A percentile compares a stretch with the other conserved stretches of the same genome.
Conservation (phyloP, 2,113 vertebrate species). For the Synodontis membranacea region DNA sequence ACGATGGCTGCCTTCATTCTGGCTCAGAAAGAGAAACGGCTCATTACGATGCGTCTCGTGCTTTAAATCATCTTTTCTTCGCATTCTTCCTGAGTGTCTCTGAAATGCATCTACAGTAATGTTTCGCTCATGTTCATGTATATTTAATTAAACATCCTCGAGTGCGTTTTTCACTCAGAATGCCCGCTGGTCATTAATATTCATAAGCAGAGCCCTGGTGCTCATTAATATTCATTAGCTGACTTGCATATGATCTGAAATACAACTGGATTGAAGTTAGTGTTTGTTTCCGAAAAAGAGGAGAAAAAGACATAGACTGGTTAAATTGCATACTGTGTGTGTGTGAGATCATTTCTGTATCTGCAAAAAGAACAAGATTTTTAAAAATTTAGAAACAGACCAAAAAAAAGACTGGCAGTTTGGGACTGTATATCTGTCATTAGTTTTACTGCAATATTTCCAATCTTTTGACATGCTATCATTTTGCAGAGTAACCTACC, state of each 20-base stretch:
- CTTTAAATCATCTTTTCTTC: not conserved
- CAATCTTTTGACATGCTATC: not conserved
- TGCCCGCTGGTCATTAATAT: not conserved
- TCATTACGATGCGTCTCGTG: not conserved
- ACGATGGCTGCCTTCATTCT: not conserved
- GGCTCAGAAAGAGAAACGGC: not conserved
- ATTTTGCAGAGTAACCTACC: not conserved
- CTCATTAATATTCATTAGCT: slow-evolving; percentile 15
- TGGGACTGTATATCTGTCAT: not conserved
- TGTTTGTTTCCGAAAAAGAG: not conserved
- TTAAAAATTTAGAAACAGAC: not conserved
- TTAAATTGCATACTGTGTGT: not conserved
- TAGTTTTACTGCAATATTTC: not conserved
- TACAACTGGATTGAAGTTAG: not conserved
- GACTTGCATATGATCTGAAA: not conserved
- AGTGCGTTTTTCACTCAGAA: not conserved
- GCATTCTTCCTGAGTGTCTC: not conserved
- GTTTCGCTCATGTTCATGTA: slow-evolving; percentile 6
- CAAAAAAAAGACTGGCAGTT: not conserved
- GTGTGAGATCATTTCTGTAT: not conserved
- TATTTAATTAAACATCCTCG: not conserved
- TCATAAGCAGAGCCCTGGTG: not conserved
- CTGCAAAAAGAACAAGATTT: not conserved
- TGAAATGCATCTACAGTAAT: not conserved
- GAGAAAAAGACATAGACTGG: not conserved